Conservation (phyloP, 2,888 invertebrate species). For the Lycocerus yunnanus region DNA sequence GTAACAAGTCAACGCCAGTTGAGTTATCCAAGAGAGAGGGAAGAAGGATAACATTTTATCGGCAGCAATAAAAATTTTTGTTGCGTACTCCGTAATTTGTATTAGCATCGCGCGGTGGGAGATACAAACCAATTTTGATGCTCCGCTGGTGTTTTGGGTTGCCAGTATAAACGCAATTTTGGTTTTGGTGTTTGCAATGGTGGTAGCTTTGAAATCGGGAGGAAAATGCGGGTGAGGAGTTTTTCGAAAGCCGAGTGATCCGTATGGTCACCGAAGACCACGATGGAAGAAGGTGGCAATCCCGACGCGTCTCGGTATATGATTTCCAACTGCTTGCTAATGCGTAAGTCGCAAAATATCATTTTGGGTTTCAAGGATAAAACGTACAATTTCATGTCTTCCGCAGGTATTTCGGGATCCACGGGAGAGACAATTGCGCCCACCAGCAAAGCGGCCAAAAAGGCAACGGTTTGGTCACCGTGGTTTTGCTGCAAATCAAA, state of each 20-base stretch:
- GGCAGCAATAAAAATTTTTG: slow-evolving; percentile 36
- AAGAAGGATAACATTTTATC: slow-evolving; percentile 45
- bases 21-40: slow-evolving; percentile 44
- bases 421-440: slow-evolving; percentile 48
- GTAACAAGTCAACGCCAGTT: slow-evolving; percentile 42
- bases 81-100: slow-evolving; percentile 36
- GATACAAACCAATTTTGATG: slow-evolving; percentile 44
- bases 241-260: slow-evolving; percentile 31
- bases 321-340: slow-evolving; percentile 41
- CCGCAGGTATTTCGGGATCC: slow-evolving; percentile 39
- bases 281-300: slow-evolving; percentile 20
- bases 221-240: slow-evolving; percentile 16
- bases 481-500: slow-evolving; percentile 44
- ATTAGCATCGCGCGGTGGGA: slow-evolving; percentile 44
- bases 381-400: slow-evolving; percentile 39
- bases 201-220: slow-evolving; percentile 36
- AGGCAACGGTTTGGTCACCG: slow-evolving; percentile 45
- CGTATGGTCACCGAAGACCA: slow-evolving; percentile 38
- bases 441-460: slow-evolving; percentile 44
- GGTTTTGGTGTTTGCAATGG: slow-evolving; percentile 38
- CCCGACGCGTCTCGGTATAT: slow-evolving; percentile 28
- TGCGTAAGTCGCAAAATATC: slow-evolving; percentile 46
- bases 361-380: slow-evolving; percentile 45
- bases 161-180: slow-evolving; percentile 46
- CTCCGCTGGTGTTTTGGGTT: slow-evolving; percentile 43